Evolutionary conservation across 2,888 invertebrate genomes (phyloP).

Genomic region (Himalopsyche anomala): DNA sequence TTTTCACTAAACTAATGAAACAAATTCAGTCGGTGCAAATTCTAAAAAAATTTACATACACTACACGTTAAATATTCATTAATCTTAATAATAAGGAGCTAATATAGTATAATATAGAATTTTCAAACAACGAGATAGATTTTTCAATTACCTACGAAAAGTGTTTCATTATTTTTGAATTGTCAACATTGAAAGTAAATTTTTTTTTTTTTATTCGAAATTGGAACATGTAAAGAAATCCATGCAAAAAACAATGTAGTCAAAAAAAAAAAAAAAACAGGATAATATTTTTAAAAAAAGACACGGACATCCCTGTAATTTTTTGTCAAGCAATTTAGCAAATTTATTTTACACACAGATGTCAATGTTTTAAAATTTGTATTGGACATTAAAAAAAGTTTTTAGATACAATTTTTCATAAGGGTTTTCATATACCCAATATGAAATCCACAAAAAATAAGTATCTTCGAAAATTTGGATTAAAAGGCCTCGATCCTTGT

Average conservation of each 20-base stretch:
- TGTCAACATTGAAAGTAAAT: conserved; percentile 1
- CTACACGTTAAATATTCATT: conserved; percentile 24
- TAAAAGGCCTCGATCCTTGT: not conserved
- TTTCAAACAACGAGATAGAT: conserved; percentile 39
- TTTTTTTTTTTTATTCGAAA: not conserved
- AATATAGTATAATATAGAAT: conserved; percentile 21
- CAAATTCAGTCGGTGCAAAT: conserved; percentile 43
- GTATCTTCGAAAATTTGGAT: not conserved
- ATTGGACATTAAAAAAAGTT: not conserved
- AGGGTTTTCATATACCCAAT: too few relatives aligned
- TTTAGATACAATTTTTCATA: not conserved
- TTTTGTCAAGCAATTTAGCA: too few relatives aligned
- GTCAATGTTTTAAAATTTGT: too few relatives aligned
- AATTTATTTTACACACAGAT: too few relatives aligned
- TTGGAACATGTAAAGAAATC: conserved; percentile 6
- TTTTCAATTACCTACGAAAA: conserved; percentile 35
- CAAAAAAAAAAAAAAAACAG: not conserved
- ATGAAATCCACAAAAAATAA: too few relatives aligned
- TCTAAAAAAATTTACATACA: conserved; percentile 38
- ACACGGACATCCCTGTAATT: too few relatives aligned
- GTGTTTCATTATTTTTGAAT: conserved; percentile 35
- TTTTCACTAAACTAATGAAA: conserved; percentile 32
- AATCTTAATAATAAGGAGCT: conserved; percentile 29
- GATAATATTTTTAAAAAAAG: too few relatives aligned
- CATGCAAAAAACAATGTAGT: not conserved